Evolutionary conservation across 2,113 vertebrate species (phyloP), one percentile per base, ranked within the genome.

Genomic region (Stictonetta naevosa): DNA sequence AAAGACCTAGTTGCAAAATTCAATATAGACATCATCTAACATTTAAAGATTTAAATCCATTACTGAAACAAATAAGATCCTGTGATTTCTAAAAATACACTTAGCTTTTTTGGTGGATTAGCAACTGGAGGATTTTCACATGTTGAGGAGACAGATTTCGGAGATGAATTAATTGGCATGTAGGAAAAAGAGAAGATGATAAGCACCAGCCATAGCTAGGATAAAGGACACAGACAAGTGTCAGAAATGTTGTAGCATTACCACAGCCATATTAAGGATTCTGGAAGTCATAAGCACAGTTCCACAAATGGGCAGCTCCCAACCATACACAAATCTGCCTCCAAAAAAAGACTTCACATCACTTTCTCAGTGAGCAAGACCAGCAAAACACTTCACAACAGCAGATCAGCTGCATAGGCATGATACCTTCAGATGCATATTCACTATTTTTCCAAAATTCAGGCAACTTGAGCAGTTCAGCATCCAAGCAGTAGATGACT

Each of bases 71-170:
- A 74, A 38, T 53, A 62, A 78, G 38, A 92, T 74, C 36, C 19
- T 44, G 33, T 11, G 34, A 79, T 78, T 91, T 85, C 81, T 87
- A 84, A 93, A 91, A 78, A 72, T 46, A 64, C 8, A 17, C 10
- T 77, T 36, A 55, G 21, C 16, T 67, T 40, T 67, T 60, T 72
- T 72, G n/a, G 46, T 75, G 56, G 69, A 87, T 85, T 82, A 87
- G 36, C 52, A 95, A 21, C 58, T 55, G 42, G 67, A 91, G 38
- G 31, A 78, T 89, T 96, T 95, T 91, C 75, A 82, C 22, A 38
- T 0, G 80, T 81, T 63, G 0, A 85, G 56, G 34, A 91, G 34
- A 63, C 21, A 75, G 67, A 81, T 81, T 92, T 95, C n/a, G 87
- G 66, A 68, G 64, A 63, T 38, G 4, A 81, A 86, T 84, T 74